Base-by-base conservation (phyloP, 2,113 vertebrate genomes). In the Anarhynchus alexandrinus region DNA sequence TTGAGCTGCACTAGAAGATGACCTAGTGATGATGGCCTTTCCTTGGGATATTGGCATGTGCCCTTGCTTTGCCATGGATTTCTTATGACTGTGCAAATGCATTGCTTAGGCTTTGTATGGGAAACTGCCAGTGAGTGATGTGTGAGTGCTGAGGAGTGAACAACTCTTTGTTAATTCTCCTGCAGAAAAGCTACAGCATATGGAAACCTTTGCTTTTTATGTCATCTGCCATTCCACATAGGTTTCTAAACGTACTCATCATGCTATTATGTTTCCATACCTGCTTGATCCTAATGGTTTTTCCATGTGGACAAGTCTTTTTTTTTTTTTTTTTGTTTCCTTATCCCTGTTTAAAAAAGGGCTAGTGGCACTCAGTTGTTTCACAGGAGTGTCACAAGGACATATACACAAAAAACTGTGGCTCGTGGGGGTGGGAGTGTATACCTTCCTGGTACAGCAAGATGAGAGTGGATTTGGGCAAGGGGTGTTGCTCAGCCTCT, bases 381-480 rank as follows among this genome's bases (percentile, higher is more conserved):
- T 70, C 43, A 78, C 20, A 18, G 26, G 17, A 47, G 10, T 34
- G 14, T 83, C 58, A 40, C 19, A 49, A 64, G 42, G 26, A 43
- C 18, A 67, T 36, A 66, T n/a, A 15, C 12, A 58, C 26, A 52
- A 42, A 66, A 58, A 69, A 17, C 12, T 82, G 9, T 36, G 57
- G 23, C 5, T 30, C 1, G 0, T 73, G 23, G 7, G 9, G 10
- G 1, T 36, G 13, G 16, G 11, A 81, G 6, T 5, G 4, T 69
- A 19, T 42, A 8, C 8, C 13, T 76, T 74, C 9, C 36, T 64
- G 5, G 11, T 49, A 20, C 30, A 64, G 8, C 10, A 85, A 32
- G 26, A 66, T 23, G 12, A 89, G 43, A 42, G 25, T 34, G 15
- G 2, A 30, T 54, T 93, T 43, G 30, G 57, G 47, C 15, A 58